phyloP scores from a whole-genome alignment of 1,140 invertebrate species.

The Drosophila simulans region DNA sequence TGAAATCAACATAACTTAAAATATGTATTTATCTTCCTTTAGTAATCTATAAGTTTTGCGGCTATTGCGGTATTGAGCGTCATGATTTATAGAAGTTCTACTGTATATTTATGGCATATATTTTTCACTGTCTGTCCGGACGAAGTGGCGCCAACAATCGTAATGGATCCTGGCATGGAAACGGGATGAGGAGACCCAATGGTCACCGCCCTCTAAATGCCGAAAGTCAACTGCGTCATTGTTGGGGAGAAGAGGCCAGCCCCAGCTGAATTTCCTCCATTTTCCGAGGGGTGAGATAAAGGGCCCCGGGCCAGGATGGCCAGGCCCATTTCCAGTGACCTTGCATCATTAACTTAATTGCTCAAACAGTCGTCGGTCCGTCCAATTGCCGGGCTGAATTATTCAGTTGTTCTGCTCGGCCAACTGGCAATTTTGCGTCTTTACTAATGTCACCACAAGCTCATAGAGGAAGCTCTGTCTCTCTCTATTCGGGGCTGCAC shows the following conservation, averaged over 20 bases:
- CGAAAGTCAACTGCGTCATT: constrained; percentile 74
- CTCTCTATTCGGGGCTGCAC: constrained; percentile 27
- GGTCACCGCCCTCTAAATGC: constrained; percentile 36
- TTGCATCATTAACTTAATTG: constrained; percentile 82
- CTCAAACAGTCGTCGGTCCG: constrained; percentile 53
- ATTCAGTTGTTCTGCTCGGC: constrained; percentile 65
- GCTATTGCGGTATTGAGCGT: not conserved
- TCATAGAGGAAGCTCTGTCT: constrained; percentile 14
- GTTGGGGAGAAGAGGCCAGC: constrained; percentile 27
- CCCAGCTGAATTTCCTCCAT: constrained; percentile 4
- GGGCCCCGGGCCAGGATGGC: constrained; percentile 3
- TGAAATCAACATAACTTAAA: not conserved
- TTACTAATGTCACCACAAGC: constrained; percentile 54
- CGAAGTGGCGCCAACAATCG: constrained; percentile 67
- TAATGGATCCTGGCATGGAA: constrained; percentile 51
- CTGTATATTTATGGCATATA: constrained; percentile 33
- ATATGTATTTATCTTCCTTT: not conserved
- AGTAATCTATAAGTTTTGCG: not conserved
- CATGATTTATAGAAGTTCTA: constrained; percentile 4
- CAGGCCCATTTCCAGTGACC: constrained; percentile 74
- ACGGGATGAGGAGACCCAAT: constrained; percentile 14
- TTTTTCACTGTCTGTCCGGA: constrained; percentile 55
- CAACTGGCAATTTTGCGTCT: constrained; percentile 60
- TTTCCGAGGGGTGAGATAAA: constrained; percentile 1
- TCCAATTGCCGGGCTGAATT: constrained; percentile 78